These are phyloP conservation scores for Ernsta delagoae DNA, from an alignment of 2,888 invertebrate species.

Conservation along the genomic window DNA sequence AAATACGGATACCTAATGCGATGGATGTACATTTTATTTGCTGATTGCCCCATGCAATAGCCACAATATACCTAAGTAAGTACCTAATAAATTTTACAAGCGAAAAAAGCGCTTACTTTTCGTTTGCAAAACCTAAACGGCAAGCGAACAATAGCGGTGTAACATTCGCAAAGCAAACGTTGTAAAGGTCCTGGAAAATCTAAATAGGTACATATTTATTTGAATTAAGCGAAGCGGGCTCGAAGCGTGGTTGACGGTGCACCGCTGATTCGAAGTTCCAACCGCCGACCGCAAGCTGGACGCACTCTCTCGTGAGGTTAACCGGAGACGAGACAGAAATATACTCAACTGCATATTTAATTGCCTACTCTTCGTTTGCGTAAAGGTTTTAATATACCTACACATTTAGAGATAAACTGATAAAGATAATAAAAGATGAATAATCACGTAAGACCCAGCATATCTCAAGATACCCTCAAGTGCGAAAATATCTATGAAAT, in stretches of 20 bases:
- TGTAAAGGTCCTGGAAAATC: slow-evolving; percentile 55
- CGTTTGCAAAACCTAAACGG: slow-evolving; percentile 41
- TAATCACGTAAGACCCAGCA: no score
- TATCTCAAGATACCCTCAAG: no score
- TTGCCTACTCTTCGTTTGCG: no score
- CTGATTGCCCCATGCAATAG: slow-evolving; percentile 48
- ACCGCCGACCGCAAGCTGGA: slow-evolving; percentile 54
- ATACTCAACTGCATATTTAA: no score
- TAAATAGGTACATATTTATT: slow-evolving; percentile 60
- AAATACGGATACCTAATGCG: not conserved
- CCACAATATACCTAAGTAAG: slow-evolving; percentile 26
- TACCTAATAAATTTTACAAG: slow-evolving; percentile 61
- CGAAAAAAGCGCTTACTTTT: slow-evolving; percentile 47
- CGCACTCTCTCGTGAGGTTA: slow-evolving; percentile 49
- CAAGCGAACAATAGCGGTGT: slow-evolving; percentile 42
- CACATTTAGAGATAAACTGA: no score
- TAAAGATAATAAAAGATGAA: no score
- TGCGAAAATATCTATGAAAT: no score
- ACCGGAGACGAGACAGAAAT: slow-evolving; percentile 53
- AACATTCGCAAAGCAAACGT: slow-evolving; percentile 48
- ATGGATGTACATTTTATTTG: slow-evolving; percentile 42
- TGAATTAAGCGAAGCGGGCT: slow-evolving; percentile 50
- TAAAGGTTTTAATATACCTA: no score
- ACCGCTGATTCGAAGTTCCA: slow-evolving; percentile 49
- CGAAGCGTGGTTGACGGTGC: slow-evolving; percentile 38